Evolutionary conservation across 2,797 vertebrate species (phyloP), one percentile per base, ranked within the genome.

Genomic region (Typhlichthys eigenmanni): DNA sequence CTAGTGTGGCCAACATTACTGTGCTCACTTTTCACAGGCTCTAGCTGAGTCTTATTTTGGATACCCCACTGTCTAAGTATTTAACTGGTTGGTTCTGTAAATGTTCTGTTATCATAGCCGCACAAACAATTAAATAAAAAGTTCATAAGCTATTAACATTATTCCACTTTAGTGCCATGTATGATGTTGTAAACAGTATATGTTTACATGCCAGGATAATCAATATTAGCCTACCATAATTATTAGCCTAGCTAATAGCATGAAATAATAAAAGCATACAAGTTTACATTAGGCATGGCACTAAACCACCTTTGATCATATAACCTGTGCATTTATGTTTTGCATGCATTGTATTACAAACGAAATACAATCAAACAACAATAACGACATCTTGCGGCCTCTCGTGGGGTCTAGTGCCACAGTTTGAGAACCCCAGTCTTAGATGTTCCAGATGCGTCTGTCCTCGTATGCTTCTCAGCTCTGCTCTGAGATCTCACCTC

Each of bases 401-500:
- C 34, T 38, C 8, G 34, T 5, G 7, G 34, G 34, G 34, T 38
- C 34, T 9, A 9, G 34, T 7, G 6, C 34, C 34, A 38, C 34
- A 38, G 34, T 38, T 7, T 38, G 34, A 38, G 7, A 38, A 38
- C 34, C 34, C 1, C 34, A 38, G 34, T 38, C 53, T 48, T 45
- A 66, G 65, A 55, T 64, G 64, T 79, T 80, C 74, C 75, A 85
- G 69, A 81, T 74, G 68, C 45, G 61, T 58, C 68, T 75, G 80
- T 81, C 78, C 67, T 76, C 57, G 54, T 58, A 48, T 72, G 74
- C 77, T 89, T 80, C 76, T 81, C 57, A 17, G 69, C 52, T 66
- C 70, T 32, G 66, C 66, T 78, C 60, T 6, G 62, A 75, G 77
- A 78, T 74, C 75, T 80, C 78, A 86, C 82, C 85, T 87, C 82